These are phyloP conservation scores for Trichonephila clavata DNA, from an alignment of 1,140 invertebrate genomes.

Conservation along the genomic window DNA sequence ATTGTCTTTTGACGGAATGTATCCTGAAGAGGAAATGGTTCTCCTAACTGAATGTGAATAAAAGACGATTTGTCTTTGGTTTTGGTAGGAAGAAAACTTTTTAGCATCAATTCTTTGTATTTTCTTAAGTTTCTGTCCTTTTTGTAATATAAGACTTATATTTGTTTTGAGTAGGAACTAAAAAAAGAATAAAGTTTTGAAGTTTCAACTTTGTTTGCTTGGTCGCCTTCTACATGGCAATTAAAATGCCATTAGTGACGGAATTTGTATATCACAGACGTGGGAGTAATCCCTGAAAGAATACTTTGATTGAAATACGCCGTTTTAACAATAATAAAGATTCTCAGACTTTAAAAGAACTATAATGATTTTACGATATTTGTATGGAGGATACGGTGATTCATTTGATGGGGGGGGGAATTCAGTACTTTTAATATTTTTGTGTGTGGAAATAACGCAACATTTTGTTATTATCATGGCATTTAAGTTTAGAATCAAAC, in stretches of 20 bases:
- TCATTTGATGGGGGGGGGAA: no score
- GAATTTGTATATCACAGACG: neutral
- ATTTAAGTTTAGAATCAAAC: no score
- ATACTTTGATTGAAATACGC: no score
- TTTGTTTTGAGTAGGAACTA: neutral
- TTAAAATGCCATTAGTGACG: slow-evolving; percentile 43
- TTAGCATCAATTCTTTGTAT: neutral
- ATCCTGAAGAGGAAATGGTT: slow-evolving; percentile 60
- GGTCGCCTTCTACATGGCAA: neutral
- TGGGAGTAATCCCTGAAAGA: no score
- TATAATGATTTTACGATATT: no score
- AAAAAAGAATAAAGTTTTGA: neutral
- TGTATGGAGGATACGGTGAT: no score
- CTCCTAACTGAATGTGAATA: slow-evolving; percentile 52
- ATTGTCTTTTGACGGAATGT: slow-evolving; percentile 34
- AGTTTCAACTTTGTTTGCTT: neutral
- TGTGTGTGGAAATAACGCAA: no score
- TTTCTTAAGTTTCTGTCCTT: neutral
- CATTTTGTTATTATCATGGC: no score
- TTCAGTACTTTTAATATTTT: no score
- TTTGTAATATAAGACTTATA: neutral
- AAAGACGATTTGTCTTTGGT: slow-evolving; percentile 57
- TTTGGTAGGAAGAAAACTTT: neutral
- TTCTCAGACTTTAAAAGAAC: no score
- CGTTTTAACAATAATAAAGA: no score